These are phyloP conservation scores for Teleiodes luculella DNA, from an alignment of 2,888 invertebrate genomes.

Conservation along the genomic window DNA sequence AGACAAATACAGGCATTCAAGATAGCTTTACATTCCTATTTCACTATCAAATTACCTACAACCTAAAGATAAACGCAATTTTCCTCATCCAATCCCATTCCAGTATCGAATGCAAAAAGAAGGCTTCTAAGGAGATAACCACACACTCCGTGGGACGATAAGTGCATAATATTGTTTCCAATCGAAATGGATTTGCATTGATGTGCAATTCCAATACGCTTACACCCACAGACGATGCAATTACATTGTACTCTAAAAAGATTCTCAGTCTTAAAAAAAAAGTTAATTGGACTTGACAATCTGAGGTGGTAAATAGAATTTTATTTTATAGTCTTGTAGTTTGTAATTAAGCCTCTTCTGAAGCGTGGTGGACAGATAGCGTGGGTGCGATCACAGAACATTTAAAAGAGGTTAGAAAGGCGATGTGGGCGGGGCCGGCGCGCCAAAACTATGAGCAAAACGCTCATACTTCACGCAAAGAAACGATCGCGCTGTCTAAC, in stretches of 20 bases:
- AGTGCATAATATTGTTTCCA: conserved; percentile 32
- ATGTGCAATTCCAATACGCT: conserved; percentile 40
- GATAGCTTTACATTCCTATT: neutral
- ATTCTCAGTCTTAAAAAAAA: neutral
- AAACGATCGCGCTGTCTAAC: too few relatives aligned
- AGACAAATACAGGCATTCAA: neutral
- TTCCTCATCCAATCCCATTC: conserved; percentile 26
- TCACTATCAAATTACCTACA: neutral
- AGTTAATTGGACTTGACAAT: neutral
- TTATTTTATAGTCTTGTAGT: neutral
- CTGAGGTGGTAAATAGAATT: neutral
- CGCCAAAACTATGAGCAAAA: too few relatives aligned
- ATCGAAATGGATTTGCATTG: conserved; percentile 52
- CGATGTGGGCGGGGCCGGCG: too few relatives aligned
- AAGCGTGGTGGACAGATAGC: too few relatives aligned
- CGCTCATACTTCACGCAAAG: too few relatives aligned
- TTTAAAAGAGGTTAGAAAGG: too few relatives aligned
- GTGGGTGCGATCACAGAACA: too few relatives aligned
- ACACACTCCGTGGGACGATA: conserved; percentile 42
- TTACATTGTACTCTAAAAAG: neutral
- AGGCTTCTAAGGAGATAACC: conserved; percentile 39
- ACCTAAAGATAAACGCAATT: neutral
- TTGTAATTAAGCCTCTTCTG: neutral
- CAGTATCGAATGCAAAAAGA: conserved; percentile 37
- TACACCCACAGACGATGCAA: conserved; percentile 39